Evolutionary conservation across 1,140 invertebrate genomes (phyloP), one percentile per base, ranked within the genome.

Genomic region (Philaenus spumarius): DNA sequence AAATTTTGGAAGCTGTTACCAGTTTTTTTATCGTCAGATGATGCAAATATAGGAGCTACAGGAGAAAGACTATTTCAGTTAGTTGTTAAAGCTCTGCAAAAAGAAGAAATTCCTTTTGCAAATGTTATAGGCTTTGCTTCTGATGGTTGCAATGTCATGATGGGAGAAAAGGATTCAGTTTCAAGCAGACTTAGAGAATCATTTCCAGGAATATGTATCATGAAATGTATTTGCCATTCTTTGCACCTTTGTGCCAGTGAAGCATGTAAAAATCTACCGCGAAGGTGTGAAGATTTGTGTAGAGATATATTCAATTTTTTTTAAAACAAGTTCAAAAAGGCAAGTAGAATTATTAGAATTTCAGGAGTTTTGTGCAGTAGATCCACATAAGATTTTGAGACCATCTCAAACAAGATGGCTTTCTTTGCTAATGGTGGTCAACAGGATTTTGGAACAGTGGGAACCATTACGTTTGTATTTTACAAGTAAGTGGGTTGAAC

Each of bases 141-240:
- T 7, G 72, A 73, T 66, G 68, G 68, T 6, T 64, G 63, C 43
- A 73, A 66, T 57, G 65, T 60, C 0, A 73, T 73, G 72, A 68
- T 73, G 63, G 72, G 71, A 2, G 35, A 23, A 12, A 22, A 66
- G 20, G 71, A 73, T 63, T 73, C 71, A 14, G 67, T 73, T 7
- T 62, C 65, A 9, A 55, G 19, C 17, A 37, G 67, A 54, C 60
- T 73, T 45, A 19, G 40, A 35, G 48, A 67, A 46, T 34, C 40
- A 40, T 60, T 46, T n/a, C 69, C 70, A 15, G 67, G 66, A 2
- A 69, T 73, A 3, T 50, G 40, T 12, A 62, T 73, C 2, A 60
- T 68, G 22, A 74, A 73, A 67, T 75, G 71, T 66, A 58, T 73
- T 11, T 72, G 71, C 55, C 72, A 74, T 57, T 70, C 67, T 24